Base-by-base conservation (phyloP, 2,113 vertebrate genomes). In the Orycteropus afer region DNA sequence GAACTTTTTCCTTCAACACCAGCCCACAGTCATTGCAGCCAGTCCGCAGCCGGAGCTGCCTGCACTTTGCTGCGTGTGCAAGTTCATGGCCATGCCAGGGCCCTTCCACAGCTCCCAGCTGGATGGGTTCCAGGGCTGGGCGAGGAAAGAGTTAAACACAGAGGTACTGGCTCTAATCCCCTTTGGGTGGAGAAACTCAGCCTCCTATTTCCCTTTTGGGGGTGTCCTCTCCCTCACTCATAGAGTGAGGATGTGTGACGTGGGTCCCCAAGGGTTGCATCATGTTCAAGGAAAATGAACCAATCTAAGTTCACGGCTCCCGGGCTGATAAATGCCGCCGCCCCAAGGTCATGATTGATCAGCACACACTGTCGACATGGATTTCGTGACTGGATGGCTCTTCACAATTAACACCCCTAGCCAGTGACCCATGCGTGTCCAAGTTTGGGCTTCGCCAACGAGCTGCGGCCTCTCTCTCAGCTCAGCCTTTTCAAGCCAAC, bases 381-480 rank as follows among this genome's bases (percentile, higher is more conserved):
- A 99, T 99, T 99, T 99, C 98, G 98, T 99, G 98, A 99, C 98
- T 99, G 98, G 98, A 97, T 99, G 98, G 98, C 97, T 98, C 98
- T 97, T 98, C 96, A 99, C 99, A 99, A 99, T 99, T 98, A 89
- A 96, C 96, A 95, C 96, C 97, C 98, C 95, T 97, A 98, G 95
- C 98, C 98, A 97, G 97, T 99, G 98, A 99, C 99, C 98, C 98
- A 98, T 98, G 98, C 90, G 59, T 98, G 98, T 98, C 98, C 98
- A 97, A 91, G 97, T 96, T 96, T 84, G 96, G 97, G 97, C 94
- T 97, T 98, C 86, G 4, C 97, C 95, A 86, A 95, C 93, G 53
- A 93, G 96, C 98, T 95, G 97, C 96, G 92, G 95, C 93, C 55
- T 86, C 82, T 93, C 49, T 84, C 61, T 59, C 86, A 79, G 94